Evolutionary conservation across 2,797 vertebrate species (phyloP).

Genomic region (Spinibarbus caldwelli): DNA sequence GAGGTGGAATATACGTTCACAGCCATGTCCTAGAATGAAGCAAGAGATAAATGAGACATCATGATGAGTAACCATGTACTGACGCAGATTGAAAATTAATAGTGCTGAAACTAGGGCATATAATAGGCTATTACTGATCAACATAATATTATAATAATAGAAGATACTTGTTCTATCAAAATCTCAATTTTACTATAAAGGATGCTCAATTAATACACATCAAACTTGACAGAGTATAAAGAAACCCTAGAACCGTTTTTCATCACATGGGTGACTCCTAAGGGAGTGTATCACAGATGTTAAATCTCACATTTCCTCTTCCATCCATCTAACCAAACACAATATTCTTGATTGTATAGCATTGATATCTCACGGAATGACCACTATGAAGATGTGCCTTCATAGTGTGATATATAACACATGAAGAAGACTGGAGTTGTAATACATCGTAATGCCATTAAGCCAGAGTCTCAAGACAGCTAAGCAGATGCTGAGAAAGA

Average conservation of each 20-base stretch:
- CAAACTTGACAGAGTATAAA: neutral
- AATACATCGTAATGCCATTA: neutral
- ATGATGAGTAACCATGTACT: neutral
- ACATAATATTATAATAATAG: neutral
- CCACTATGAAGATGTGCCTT: no score
- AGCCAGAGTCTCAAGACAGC: slow-evolving; percentile 1
- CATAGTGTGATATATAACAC: neutral
- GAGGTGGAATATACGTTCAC: slow-evolving; percentile 98
- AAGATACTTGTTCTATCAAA: neutral
- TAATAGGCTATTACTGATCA: neutral
- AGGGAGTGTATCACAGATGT: neutral
- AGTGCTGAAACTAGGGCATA: neutral
- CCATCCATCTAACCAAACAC: neutral
- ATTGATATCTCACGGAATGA: no score
- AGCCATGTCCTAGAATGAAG: slow-evolving; percentile 81
- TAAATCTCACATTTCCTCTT: neutral
- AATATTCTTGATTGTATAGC: neutral
- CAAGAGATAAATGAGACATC: slow-evolving; percentile 6
- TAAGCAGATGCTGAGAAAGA: slow-evolving; percentile 6
- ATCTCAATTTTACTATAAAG: neutral
- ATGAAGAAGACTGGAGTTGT: neutral
- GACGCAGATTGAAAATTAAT: neutral
- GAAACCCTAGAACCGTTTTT: neutral
- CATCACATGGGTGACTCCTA: neutral
- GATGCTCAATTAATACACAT: neutral